Percentiles rank a stretch among this genome's conserved stretches.
These are phyloP conservation scores for Drosophila villosipedis DNA, from an alignment of 2,888 invertebrate species.

Conservation along the genomic window DNA sequence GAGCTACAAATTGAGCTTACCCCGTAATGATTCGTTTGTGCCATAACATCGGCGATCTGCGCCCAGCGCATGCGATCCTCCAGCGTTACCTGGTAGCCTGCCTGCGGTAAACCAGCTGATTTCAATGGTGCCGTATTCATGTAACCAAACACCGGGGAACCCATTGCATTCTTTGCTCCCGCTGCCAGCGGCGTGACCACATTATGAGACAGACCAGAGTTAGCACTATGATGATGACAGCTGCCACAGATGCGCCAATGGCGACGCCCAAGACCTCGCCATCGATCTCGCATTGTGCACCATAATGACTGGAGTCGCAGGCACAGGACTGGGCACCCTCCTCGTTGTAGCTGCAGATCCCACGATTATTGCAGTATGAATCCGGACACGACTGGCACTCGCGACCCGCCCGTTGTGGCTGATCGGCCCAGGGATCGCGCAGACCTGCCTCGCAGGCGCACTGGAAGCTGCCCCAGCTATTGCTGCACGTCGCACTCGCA, in stretches of 20 bases:
- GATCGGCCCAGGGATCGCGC: conserved; percentile 90
- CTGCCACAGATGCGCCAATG: conserved; percentile 94
- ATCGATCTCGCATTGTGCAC: conserved; percentile 94
- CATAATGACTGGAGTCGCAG: conserved; percentile 93
- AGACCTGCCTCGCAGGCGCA: conserved; percentile 91
- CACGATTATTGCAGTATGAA: conserved; percentile 93
- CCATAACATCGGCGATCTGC: conserved; percentile 95
- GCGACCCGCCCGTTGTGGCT: conserved; percentile 89
- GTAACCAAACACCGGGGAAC: conserved; percentile 94
- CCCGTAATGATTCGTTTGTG: conserved; percentile 93
- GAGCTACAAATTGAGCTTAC: conserved; percentile 86
- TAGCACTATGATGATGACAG: conserved; percentile 94
- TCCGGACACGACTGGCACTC: conserved; percentile 92
- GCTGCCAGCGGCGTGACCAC: conserved; percentile 97
- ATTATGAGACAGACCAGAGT: conserved; percentile 94
- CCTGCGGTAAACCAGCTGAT: conserved; percentile 87
- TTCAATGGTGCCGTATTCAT: conserved; percentile 92
- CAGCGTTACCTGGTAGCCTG: conserved; percentile 90
- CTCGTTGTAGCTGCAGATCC: conserved; percentile 91
- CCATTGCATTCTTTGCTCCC: conserved; percentile 92
- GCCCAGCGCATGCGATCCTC: conserved; percentile 95
- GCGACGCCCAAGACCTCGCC: conserved; percentile 96
- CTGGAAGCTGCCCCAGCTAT: conserved; percentile 91
- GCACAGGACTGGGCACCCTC: conserved; percentile 87
- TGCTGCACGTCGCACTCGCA: conserved; percentile 90